These are phyloP conservation scores for Drosophila gunungcola DNA, from an alignment of 1,140 invertebrate species.

Conservation along the genomic window DNA sequence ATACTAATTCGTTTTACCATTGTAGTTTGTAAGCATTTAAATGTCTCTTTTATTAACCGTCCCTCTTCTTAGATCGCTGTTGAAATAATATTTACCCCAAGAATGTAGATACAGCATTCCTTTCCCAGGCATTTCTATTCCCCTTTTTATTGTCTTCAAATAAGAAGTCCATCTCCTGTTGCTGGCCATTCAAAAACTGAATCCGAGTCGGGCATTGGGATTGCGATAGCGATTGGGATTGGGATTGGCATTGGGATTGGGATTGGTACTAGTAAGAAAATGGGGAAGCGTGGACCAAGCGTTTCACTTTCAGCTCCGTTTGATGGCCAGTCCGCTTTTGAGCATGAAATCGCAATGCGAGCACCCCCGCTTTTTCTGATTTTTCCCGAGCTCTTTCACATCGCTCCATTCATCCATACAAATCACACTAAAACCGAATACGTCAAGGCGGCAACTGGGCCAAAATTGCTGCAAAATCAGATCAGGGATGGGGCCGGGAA, in stretches of 20 bases:
- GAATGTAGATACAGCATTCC: not conserved
- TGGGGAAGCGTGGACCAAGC: constrained; percentile 43
- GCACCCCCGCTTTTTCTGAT: not conserved
- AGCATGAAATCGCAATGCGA: constrained; percentile 53
- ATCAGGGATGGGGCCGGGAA: not conserved
- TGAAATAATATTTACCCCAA: constrained; percentile 1
- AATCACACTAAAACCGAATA: constrained; percentile 80
- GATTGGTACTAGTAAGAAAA: not conserved
- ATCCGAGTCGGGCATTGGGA: constrained; percentile 2
- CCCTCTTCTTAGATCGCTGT: not conserved
- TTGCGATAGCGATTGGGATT: not conserved
- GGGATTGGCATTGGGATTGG: not conserved
- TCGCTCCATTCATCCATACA: constrained; percentile 46
- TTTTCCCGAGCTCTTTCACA: not conserved
- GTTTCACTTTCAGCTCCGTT: constrained; percentile 76
- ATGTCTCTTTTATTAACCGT: too few species aligned
- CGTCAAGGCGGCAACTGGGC: constrained; percentile 64
- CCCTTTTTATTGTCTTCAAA: not conserved
- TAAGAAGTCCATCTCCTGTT: constrained; percentile 11
- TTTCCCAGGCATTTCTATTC: not conserved
- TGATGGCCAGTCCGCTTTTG: constrained; percentile 59
- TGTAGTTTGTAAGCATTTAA: too few species aligned
- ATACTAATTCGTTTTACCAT: too few species aligned
- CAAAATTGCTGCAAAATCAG: constrained; percentile 13
- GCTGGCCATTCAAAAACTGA: constrained; percentile 9